Evolutionary conservation across 2,113 vertebrate genomes (phyloP).

Genomic region (Cryptomyrus ogoouensis): DNA sequence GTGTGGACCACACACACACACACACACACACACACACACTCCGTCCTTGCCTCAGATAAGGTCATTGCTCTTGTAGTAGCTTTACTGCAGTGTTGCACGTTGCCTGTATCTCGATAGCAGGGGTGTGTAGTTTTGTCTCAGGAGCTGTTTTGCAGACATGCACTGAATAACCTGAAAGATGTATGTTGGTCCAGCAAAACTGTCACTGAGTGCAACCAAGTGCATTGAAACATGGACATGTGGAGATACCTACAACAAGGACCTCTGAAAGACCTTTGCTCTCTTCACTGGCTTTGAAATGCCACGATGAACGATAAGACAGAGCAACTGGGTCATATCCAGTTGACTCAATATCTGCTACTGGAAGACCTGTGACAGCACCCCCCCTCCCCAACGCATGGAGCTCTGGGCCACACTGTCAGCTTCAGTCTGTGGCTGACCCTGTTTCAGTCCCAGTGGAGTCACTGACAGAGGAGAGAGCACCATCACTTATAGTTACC

Average conservation of each 20-base stretch:
- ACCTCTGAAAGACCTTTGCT: not conserved
- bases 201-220: not conserved
- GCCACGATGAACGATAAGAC: not conserved
- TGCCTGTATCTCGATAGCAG: not conserved
- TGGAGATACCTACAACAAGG: not conserved
- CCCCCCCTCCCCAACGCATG: not conserved
- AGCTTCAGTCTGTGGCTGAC: not conserved
- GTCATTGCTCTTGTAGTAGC: not conserved
- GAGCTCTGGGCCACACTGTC: not conserved
- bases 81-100: not conserved
- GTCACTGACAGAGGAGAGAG: not conserved
- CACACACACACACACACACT: not conserved
- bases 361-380: not conserved
- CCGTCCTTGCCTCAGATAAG: not conserved
- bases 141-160: not conserved
- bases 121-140: not conserved
- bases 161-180: not conserved
- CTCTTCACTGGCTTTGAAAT: too few species aligned
- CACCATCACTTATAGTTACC: not conserved
- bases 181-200: not conserved
- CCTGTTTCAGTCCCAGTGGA: not conserved
- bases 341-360: not conserved
- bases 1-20: not conserved
- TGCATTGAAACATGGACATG: not conserved
- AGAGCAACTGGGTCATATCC: not conserved